Percentiles rank a stretch among this genome's conserved stretches.
These are phyloP conservation scores for Lampris incognitus DNA, from an alignment of 2,113 vertebrate genomes.

Conservation along the genomic window DNA sequence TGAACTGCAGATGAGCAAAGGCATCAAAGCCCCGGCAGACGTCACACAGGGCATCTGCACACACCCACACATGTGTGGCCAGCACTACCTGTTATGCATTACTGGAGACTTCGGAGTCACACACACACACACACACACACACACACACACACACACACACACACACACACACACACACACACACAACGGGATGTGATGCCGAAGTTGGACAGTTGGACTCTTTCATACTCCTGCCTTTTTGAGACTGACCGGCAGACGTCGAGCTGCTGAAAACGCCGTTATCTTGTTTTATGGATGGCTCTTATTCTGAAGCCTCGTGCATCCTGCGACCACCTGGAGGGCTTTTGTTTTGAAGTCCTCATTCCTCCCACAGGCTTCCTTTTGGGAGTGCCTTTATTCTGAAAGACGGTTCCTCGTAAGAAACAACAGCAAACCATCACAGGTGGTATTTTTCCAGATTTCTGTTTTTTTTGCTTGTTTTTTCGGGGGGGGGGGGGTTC, in stretches of 20 bases:
- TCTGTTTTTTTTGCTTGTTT: too few relatives aligned
- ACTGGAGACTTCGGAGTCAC: not conserved
- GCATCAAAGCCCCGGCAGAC: not conserved
- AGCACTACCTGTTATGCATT: constrained; percentile 1
- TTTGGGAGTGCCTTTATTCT: constrained; percentile 23
- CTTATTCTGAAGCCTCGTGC: constrained; percentile 25
- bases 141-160: not conserved
- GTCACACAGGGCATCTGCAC: not conserved
- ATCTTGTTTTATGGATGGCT: constrained; percentile 6
- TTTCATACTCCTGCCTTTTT: not conserved
- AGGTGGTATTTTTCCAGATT: too few relatives aligned
- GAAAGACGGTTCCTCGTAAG: not conserved
- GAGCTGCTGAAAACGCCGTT: not conserved
- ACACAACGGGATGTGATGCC: not conserved
- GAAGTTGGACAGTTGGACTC: not conserved
- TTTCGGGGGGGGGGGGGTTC: too few relatives aligned
- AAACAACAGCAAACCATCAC: not conserved
- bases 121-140: constrained; percentile 5
- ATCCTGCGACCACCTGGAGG: not conserved
- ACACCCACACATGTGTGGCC: not conserved
- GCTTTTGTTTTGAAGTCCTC: not conserved
- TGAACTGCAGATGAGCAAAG: constrained; percentile 26
- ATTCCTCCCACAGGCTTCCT: not conserved
- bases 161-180: constrained; percentile 8
- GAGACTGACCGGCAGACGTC: not conserved